These are phyloP conservation scores for Dicranocentrus wangi DNA, from an alignment of 2,888 invertebrate species.

Conservation along the genomic window DNA sequence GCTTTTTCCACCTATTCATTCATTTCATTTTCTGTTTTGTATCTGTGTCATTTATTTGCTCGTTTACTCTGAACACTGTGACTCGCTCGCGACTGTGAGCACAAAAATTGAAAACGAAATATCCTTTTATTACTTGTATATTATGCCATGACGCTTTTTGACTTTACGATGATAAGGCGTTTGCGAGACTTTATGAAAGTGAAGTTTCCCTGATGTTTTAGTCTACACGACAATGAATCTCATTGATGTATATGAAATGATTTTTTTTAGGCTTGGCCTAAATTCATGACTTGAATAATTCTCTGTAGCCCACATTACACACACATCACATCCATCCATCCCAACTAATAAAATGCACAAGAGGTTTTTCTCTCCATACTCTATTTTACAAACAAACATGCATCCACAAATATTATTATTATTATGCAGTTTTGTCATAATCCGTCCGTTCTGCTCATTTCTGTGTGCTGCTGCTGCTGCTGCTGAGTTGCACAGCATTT, in stretches of 20 bases:
- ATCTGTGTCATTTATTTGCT: not conserved
- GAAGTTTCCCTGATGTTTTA: not conserved
- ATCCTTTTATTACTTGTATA: too few relatives aligned
- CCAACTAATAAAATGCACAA: not conserved
- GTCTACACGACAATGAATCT: not conserved
- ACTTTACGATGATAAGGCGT: too few relatives aligned
- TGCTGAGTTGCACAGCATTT: not conserved
- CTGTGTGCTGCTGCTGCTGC: not conserved
- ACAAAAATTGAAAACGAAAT: too few relatives aligned
- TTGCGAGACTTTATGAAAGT: not conserved
- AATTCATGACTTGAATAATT: constrained; percentile 10
- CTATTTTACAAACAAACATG: not conserved
- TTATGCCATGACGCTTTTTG: too few relatives aligned
- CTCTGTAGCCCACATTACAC: not conserved
- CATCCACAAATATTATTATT: constrained; percentile 2
- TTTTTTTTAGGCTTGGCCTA: constrained; percentile 8
- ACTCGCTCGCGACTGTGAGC: too few relatives aligned
- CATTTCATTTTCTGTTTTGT: not conserved
- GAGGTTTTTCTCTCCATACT: not conserved
- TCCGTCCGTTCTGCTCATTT: too few relatives aligned
- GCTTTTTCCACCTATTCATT: constrained; percentile 10
- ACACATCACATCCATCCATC: too few relatives aligned
- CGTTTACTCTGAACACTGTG: not conserved
- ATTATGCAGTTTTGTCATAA: constrained; percentile 9
- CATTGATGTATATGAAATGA: constrained; percentile 12